Evolutionary conservation across 1,140 invertebrate genomes (phyloP).

Genomic region (Apis cerana): DNA sequence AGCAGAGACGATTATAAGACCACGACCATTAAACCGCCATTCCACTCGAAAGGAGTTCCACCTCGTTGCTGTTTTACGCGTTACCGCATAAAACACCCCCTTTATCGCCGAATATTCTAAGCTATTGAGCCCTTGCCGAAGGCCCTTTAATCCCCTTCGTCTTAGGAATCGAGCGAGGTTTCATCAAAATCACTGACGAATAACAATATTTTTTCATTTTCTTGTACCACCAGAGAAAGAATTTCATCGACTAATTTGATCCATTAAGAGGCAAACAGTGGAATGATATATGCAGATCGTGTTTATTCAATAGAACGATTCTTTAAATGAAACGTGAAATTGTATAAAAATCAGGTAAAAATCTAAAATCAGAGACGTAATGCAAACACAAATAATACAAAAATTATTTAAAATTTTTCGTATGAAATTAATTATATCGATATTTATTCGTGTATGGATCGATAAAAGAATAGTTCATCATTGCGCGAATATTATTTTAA

Average conservation of each 20-base stretch:
- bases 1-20: constrained; percentile 7
- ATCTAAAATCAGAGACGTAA: too few species aligned
- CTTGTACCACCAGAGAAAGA: background rate
- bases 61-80: constrained; percentile 7
- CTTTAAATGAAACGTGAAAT: too few species aligned
- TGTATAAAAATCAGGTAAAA: too few species aligned
- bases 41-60: background rate
- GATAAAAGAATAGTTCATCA: too few species aligned
- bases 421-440: too few species aligned
- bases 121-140: background rate
- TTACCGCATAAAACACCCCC: constrained; percentile 11
- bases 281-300: too few species aligned
- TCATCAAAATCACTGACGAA: background rate
- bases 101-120: constrained; percentile 5
- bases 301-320: too few species aligned
- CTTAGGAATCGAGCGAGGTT: background rate
- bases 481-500: too few species aligned
- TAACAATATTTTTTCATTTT: background rate
- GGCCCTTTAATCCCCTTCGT: background rate
- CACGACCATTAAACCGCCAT: background rate
- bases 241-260: background rate
- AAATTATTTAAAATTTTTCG: too few species aligned
- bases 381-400: too few species aligned
- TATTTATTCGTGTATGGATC: too few species aligned
- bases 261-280: too few species aligned